Conservation (phyloP, 2,113 vertebrate species). For the Ammodramus savannarum region DNA sequence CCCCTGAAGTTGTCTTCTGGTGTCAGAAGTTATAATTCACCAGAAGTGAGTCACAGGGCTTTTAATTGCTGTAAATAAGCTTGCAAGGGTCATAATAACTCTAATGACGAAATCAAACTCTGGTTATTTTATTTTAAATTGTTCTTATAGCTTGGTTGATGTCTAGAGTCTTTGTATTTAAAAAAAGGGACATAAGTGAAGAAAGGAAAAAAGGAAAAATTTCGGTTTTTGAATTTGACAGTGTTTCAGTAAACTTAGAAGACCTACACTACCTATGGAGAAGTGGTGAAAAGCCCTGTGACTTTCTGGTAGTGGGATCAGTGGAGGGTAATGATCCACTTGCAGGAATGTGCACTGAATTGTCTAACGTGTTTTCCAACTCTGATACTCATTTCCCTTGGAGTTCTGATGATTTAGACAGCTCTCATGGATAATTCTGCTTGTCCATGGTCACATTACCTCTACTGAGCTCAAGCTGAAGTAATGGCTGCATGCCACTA, state of each 20-base stretch:
- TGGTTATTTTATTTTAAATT: background rate
- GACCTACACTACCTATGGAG: background rate
- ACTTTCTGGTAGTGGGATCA: background rate
- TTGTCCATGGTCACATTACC: background rate
- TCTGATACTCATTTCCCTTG: background rate
- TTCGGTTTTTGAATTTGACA: background rate
- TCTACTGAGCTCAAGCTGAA: background rate
- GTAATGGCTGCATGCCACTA: background rate
- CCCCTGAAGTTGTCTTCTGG: background rate
- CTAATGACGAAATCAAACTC: background rate
- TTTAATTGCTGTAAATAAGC: constrained; percentile 13
- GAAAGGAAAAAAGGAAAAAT: background rate
- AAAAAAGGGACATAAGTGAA: background rate
- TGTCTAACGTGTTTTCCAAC: background rate
- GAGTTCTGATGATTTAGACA: background rate
- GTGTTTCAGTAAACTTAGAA: background rate
- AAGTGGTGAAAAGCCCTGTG: background rate
- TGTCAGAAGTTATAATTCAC: background rate
- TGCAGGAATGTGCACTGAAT: background rate
- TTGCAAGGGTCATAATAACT: background rate
- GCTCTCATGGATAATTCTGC: background rate
- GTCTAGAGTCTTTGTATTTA: background rate
- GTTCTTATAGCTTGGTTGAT: background rate
- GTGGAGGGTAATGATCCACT: background rate
- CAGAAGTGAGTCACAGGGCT: background rate